Percentiles rank a stretch among this genome's conserved stretches.
These are phyloP conservation scores for Peromyscus aztecus DNA, from an alignment of 2,797 vertebrate genomes.

Conservation along the genomic window DNA sequence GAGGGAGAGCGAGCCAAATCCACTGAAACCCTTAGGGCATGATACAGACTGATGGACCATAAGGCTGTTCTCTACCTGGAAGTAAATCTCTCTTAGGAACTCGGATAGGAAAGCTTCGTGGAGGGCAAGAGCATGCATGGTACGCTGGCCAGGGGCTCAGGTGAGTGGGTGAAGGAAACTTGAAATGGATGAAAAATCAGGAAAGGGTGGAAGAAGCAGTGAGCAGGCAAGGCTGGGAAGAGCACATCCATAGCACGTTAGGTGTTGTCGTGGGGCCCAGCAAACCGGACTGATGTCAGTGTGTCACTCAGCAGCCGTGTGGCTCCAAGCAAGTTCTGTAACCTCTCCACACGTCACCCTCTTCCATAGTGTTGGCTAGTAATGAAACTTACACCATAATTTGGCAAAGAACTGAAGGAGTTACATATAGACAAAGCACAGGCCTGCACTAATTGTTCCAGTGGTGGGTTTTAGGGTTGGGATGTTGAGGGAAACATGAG, in stretches of 20 bases:
- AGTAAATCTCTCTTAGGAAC: neutral
- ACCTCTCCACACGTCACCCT: neutral
- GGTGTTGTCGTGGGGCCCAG: too few species aligned
- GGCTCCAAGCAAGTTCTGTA: neutral
- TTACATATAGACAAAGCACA: neutral
- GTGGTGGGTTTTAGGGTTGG: neutral
- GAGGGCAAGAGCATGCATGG: neutral
- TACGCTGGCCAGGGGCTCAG: neutral
- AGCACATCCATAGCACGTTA: fast-evolving
- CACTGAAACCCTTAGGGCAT: neutral
- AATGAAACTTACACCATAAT: neutral
- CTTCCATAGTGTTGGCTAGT: neutral
- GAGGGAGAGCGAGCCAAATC: slow-evolving; percentile 47
- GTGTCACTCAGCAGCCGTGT: neutral
- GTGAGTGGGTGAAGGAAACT: neutral
- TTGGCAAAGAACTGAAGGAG: neutral
- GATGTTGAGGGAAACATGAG: neutral
- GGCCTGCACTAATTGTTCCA: neutral
- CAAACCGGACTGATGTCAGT: neutral
- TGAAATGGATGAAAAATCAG: neutral
- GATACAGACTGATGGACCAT: neutral
- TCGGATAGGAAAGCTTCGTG: neutral
- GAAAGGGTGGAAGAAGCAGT: neutral
- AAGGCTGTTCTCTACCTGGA: neutral
- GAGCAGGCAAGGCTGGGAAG: neutral